Conservation (phyloP, 2,888 invertebrate species). For the Lagria hirta region DNA sequence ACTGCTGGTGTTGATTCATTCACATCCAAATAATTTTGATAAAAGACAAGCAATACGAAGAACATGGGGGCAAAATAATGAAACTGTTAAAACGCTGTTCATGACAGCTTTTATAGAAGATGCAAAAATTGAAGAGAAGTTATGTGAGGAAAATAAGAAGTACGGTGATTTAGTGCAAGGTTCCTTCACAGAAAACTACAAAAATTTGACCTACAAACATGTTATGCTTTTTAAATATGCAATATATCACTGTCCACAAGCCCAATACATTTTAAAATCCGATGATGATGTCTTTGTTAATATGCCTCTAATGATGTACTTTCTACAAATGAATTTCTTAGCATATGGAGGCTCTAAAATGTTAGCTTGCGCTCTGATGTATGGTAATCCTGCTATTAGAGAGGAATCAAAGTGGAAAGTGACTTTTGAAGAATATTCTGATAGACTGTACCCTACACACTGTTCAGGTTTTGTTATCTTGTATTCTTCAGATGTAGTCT, state of each 20-base stretch:
- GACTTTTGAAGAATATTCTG: constrained; percentile 65
- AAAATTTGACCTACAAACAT: constrained; percentile 83
- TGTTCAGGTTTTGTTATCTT: constrained; percentile 70
- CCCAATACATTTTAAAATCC: constrained; percentile 64
- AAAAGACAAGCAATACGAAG: constrained; percentile 69
- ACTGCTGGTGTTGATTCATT: constrained; percentile 50
- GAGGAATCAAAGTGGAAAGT: constrained; percentile 74
- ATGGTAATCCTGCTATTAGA: neutral
- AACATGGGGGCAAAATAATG: constrained; percentile 67
- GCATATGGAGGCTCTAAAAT: constrained; percentile 64
- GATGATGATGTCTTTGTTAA: constrained; percentile 80
- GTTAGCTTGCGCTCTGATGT: constrained; percentile 61
- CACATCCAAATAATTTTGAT: constrained; percentile 65
- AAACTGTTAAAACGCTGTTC: constrained; percentile 63
- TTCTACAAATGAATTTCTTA: constrained; percentile 60
- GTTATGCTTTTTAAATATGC: constrained; percentile 80
- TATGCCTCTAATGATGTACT: constrained; percentile 62
- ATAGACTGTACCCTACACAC: constrained; percentile 68
- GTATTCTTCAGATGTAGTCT: constrained; percentile 61
- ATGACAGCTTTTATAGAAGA: constrained; percentile 62
- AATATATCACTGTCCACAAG: constrained; percentile 66
- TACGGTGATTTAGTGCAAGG: constrained; percentile 76
- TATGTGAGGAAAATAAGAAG: constrained; percentile 58
- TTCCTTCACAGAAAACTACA: constrained; percentile 73
- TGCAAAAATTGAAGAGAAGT: constrained; percentile 36